Evolutionary conservation across 2,888 invertebrate species (phyloP), one percentile per base, ranked within the genome.

Genomic region (Nesidiocoris tenuis): DNA sequence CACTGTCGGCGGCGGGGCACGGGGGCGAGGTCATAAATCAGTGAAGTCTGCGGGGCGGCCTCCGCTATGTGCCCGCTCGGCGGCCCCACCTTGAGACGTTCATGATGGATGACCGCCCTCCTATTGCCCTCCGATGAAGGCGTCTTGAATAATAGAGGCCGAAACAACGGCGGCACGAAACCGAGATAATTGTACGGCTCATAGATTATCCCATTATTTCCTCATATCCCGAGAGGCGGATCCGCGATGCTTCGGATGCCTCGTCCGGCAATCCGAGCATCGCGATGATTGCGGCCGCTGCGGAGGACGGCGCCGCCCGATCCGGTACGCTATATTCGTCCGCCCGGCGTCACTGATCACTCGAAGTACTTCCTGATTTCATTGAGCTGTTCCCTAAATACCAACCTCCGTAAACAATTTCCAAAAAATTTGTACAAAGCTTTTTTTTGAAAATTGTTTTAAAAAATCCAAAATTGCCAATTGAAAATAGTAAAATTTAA

Each of bases 71-170:
- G 39, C 39, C 39, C 12, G 39, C 12, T 39, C 39, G 3, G 12
- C 12, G 39, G 61, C 72, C 59, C 61, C 63, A 72, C 72, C 72
- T 72, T 21, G 23, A 72, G 72, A 63, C 61, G 25, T 72, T 61
- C 72, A 72, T 72, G 72, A 72, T 72, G 72, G 72, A 72, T 72
- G 61, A 21, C 39, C 61, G 12, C 54, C 21, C 19, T 21, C 61
- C 61, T 61, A 5, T 63, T 63, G 19, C n/a, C 65, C 72, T 19
- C 63, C 61, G 72, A 72, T 72, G 72, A 72, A 72, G 72, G 72
- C 72, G 54, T 72, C 72, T 72, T 72, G 72, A 61, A 72, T 72
- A 72, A 72, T 72, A 72, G 72, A 72, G 72, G 72, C 23, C 61
- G 72, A 72, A 72, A 61, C 72, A 59, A 59, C 72, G 72, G 18